A percentile compares a stretch with the other conserved stretches of the same genome.
These are phyloP conservation scores for Ophraella communa DNA, from an alignment of 2,888 invertebrate species.

Conservation along the genomic window DNA sequence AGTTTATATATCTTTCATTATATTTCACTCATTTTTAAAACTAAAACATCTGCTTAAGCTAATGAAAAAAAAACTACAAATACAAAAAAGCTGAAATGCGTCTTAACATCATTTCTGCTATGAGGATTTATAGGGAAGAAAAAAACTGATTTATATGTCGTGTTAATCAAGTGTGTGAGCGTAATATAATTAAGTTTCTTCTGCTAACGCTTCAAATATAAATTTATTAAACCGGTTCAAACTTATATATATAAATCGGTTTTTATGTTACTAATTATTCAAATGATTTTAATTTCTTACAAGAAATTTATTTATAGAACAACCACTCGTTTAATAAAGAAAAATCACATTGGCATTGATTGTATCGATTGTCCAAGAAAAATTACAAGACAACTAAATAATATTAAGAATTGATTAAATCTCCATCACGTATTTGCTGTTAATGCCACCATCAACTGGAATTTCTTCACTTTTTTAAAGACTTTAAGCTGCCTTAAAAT, in stretches of 20 bases:
- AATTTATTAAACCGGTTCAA: background rate
- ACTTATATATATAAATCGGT: background rate
- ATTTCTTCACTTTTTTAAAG: background rate
- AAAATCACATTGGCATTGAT: background rate
- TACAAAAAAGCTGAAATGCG: background rate
- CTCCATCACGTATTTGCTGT: background rate
- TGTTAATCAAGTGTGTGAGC: background rate
- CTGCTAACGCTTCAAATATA: background rate
- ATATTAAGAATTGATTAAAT: background rate
- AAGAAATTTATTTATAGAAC: background rate
- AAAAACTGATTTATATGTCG: background rate
- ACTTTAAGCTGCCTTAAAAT: background rate
- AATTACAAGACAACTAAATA: background rate
- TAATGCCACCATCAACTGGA: background rate
- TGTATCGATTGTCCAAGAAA: background rate
- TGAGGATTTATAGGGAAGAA: background rate
- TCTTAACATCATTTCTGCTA: background rate
- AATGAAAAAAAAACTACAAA: too few relatives aligned
- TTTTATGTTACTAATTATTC: background rate
- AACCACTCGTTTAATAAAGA: background rate
- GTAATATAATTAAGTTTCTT: background rate
- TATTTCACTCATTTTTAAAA: too few relatives aligned
- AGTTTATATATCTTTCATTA: too few relatives aligned
- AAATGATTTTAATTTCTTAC: background rate
- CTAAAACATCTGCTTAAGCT: background rate